Base-by-base conservation (phyloP, 2,888 invertebrate genomes). In the Chloroclystis v-ata region DNA sequence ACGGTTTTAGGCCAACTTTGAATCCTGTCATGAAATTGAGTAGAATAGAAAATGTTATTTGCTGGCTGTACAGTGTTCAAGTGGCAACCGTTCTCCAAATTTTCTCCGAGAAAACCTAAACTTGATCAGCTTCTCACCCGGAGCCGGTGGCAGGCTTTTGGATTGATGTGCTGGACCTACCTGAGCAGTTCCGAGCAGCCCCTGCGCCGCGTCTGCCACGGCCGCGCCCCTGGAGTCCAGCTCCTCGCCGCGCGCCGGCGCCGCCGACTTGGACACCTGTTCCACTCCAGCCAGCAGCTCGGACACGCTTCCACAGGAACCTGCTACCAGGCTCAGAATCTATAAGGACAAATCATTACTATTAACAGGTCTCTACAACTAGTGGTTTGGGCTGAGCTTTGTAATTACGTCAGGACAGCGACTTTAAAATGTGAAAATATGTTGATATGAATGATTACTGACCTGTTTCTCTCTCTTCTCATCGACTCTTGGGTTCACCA, bases 121-220 rank as follows among this genome's bases (percentile, higher is more conserved):
- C n/a, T n/a, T n/a, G n/a, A n/a, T n/a, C n/a, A n/a, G n/a, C n/a
- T n/a, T n/a, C n/a, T n/a, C n/a, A n/a, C n/a, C n/a, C n/a, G n/a
- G n/a, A n/a, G n/a, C n/a, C n/a, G n/a, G n/a, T 29, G 12, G 30
- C 12, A 10, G 13, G 12, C 14, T 30, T 10, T 11, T 12, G 4
- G 12, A 30, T 8, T 5, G 8, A 8, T 12, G 11, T 8, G 9
- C 30, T 1, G 14, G 1, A 1, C 11, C 20, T 28, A 75, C 77
- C 71, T 73, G 69, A 4, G 69, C 67, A 10, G 67, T 55, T 16
- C 65, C 62, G 1, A 69, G 56, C 10, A 79, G 52, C 0, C 56
- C 59, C 37, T 72, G 60, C 1, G 73, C 72, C 0, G 62, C 60
- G 12, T 66, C 67, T 1, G 68, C 71, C 0, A 71, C 57, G 25